Evolutionary conservation across 2,888 invertebrate species (phyloP), one percentile per base, ranked within the genome.

Genomic region (Troglohyphantes excavatus): DNA sequence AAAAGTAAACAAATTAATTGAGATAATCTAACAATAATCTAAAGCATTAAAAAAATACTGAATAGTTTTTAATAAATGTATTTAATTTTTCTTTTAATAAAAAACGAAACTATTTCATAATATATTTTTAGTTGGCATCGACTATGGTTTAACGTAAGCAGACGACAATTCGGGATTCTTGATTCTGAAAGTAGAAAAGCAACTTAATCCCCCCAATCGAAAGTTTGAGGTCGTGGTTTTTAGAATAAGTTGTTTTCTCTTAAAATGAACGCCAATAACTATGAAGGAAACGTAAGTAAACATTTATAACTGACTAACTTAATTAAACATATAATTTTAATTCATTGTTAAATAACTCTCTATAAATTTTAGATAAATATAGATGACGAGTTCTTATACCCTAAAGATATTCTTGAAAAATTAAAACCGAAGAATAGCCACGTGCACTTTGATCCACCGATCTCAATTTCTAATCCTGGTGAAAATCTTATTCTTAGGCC

Each of bases 401-500:
- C 89, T 0, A 43, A 68, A 17, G 84, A 81, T 43, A 79, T 91
- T 23, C 53, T 91, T n/a, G 53, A 46, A 33, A 79, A 67, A 26
- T 43, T 91, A 21, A 70, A 89, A 23, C 63, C 82, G 23, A 76
- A 73, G 17, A 82, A 85, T 23, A 67, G 78, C 53, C 63, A 82
- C 26, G 82, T 90, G 6, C 59, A 86, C 59, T 90, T 91, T 67
- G 53, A 91, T 61, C 85, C 89, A 5, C 89, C 89, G 6, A 78
- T 91, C 6, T 82, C 91, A 19, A 82, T 91, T 46, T 46, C 43
- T 19, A 83, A 82, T 33, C 91, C 91, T 29, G 91, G 91, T 33
- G 89, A 91, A 83, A 91, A 91, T 75, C 76, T 91, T 5, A 33
- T 82, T 21, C 21, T 91, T 17, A 46, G 91, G 27, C 91, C 91